A percentile compares a stretch with the other conserved stretches of the same genome.
Conservation (phyloP, 2,888 invertebrate genomes). For the Drosophila kambysellisi region DNA sequence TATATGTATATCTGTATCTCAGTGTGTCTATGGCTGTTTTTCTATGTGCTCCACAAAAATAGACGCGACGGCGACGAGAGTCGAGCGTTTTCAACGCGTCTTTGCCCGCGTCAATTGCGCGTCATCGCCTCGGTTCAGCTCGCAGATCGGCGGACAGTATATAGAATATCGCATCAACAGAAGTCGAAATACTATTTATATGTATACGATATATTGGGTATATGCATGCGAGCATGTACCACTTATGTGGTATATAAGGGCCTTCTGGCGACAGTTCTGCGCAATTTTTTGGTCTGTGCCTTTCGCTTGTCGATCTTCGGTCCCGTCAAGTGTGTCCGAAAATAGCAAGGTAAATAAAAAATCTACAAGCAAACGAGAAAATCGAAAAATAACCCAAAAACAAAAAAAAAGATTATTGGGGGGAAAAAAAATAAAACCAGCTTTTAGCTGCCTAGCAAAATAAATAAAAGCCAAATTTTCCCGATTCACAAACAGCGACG, state of each 20-base stretch:
- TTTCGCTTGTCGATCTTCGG: conserved; percentile 69
- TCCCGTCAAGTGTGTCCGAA: conserved; percentile 78
- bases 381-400: conserved; percentile 45
- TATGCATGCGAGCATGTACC: conserved; percentile 13
- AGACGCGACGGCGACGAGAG: conserved; percentile 60
- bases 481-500: conserved; percentile 36
- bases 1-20: conserved; percentile 16
- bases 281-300: conserved; percentile 65
- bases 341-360: conserved; percentile 75
- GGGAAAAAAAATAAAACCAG: conserved; percentile 48
- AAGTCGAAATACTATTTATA: conserved; percentile 49
- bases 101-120: conserved; percentile 81
- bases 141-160: conserved; percentile 24
- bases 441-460: conserved; percentile 60
- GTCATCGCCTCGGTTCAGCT: conserved; percentile 63
- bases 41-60: conserved; percentile 60
- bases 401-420: conserved; percentile 33
- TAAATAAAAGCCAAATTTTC: conserved; percentile 64
- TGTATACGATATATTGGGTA: conserved; percentile 31
- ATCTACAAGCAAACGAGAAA: conserved; percentile 47
- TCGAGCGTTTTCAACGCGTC: conserved; percentile 75
- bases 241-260: conserved; percentile 64
- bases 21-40: conserved; percentile 43
- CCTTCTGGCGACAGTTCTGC: conserved; percentile 77
- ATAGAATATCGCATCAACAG: conserved; percentile 48